phyloP scores from a whole-genome alignment of 2,113 vertebrate genomes.

The Suricata suricatta region DNA sequence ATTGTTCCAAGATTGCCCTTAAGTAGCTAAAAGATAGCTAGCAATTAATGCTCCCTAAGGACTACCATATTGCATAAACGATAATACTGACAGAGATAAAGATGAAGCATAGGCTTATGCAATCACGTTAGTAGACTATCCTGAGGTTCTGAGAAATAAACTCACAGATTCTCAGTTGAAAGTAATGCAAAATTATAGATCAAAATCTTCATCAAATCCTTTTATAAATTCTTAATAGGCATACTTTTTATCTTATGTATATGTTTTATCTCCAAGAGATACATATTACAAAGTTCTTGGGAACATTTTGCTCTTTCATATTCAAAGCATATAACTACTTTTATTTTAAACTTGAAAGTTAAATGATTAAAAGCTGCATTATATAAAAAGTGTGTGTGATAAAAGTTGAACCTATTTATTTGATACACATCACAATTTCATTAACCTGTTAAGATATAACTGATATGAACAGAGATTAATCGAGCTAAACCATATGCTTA shows the following conservation, averaged over 20 bases:
- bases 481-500: slow-evolving; percentile 67
- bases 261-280: slow-evolving; percentile 1
- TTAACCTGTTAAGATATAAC: slow-evolving; percentile 69
- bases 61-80: slow-evolving; percentile 32
- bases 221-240: slow-evolving; percentile 51
- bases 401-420: slow-evolving; percentile 77
- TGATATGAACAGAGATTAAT: slow-evolving; percentile 75
- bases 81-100: slow-evolving; percentile 61
- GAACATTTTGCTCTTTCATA: slow-evolving; percentile 4
- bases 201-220: slow-evolving; percentile 22
- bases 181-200: slow-evolving; percentile 46
- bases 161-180: slow-evolving; percentile 28
- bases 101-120: not conserved
- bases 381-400: slow-evolving; percentile 66
- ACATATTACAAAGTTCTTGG: not conserved
- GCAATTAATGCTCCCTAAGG: slow-evolving; percentile 66
- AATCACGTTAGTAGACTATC: not conserved
- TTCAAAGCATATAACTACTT: slow-evolving; percentile 5
- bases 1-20: slow-evolving; percentile 61
- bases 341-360: slow-evolving; percentile 57
- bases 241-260: not conserved
- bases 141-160: slow-evolving; percentile 55
- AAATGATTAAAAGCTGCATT: slow-evolving; percentile 68
- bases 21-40: slow-evolving; percentile 66
- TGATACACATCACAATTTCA: slow-evolving; percentile 70